Conservation (phyloP, 2,113 vertebrate genomes). For the Oreotragus oreotragus region DNA sequence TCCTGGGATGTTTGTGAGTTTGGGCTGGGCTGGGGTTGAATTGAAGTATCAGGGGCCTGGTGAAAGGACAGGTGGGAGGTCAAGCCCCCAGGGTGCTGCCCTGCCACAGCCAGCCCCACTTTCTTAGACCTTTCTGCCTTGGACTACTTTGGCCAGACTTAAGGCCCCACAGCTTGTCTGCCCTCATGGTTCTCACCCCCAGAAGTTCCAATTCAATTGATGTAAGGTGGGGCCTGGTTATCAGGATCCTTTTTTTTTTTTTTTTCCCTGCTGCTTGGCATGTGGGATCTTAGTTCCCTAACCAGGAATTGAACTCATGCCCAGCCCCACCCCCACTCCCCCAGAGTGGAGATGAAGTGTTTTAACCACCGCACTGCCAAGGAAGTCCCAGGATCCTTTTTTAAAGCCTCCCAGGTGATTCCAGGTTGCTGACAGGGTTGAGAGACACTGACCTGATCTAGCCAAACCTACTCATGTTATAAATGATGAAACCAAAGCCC, state of each 20-base stretch:
- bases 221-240: fast-evolving
- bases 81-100: background rate
- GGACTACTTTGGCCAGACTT: background rate
- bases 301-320: background rate
- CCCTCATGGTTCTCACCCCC: too few relatives aligned
- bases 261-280: background rate
- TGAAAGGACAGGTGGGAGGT: background rate
- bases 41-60: background rate
- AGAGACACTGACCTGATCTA: background rate
- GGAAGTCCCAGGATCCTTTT: background rate
- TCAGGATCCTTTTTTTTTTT: background rate
- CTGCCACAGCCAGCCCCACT: background rate
- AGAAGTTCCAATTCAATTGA: background rate
- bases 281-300: background rate
- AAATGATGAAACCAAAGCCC: background rate
- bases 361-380: background rate
- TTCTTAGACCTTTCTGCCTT: background rate
- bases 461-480: background rate
- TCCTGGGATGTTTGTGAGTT: background rate
- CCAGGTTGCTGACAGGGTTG: background rate
- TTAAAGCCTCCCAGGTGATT: background rate
- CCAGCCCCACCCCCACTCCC: background rate
- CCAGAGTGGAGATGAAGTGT: background rate
- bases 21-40: background rate
- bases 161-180: background rate